Conservation (phyloP, 2,888 invertebrate species). For the Eustalomyia histrio region DNA sequence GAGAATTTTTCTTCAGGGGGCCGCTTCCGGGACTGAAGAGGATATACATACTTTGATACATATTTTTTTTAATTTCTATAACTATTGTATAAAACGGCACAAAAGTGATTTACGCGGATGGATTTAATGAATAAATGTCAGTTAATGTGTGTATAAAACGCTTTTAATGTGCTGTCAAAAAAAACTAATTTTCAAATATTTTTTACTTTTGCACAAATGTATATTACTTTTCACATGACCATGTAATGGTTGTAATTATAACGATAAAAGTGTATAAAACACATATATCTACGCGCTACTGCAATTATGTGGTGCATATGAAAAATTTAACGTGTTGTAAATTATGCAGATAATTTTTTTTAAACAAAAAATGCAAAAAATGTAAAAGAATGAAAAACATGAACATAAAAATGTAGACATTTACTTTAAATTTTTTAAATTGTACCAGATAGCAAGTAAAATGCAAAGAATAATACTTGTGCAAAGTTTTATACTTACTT, state of each 20-base stretch:
- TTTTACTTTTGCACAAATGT: no score
- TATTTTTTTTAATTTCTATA: no score
- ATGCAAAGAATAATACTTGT: slow-evolving; percentile 29
- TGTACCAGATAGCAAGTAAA: slow-evolving; percentile 12
- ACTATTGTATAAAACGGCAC: no score
- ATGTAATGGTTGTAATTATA: not conserved
- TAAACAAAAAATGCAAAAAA: not conserved
- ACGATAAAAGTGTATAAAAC: not conserved
- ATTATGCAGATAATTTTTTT: slow-evolving; percentile 41
- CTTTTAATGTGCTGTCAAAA: no score
- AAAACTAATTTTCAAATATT: no score
- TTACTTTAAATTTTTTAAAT: slow-evolving; percentile 29
- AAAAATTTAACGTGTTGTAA: slow-evolving; percentile 33
- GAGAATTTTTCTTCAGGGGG: no score
- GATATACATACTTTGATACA: no score
- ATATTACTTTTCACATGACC: not conserved
- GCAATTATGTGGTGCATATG: not conserved
- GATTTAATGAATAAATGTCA: no score
- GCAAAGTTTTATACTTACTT: slow-evolving; percentile 36
- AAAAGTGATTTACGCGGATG: no score
- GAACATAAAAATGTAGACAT: slow-evolving; percentile 17
- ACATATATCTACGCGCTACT: not conserved
- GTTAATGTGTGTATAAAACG: no score
- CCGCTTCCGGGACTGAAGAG: no score
- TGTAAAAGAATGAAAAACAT: slow-evolving; percentile 4